Evolutionary conservation across 1,140 invertebrate genomes (phyloP).

Genomic region (Pogonognathellus flavescens): DNA sequence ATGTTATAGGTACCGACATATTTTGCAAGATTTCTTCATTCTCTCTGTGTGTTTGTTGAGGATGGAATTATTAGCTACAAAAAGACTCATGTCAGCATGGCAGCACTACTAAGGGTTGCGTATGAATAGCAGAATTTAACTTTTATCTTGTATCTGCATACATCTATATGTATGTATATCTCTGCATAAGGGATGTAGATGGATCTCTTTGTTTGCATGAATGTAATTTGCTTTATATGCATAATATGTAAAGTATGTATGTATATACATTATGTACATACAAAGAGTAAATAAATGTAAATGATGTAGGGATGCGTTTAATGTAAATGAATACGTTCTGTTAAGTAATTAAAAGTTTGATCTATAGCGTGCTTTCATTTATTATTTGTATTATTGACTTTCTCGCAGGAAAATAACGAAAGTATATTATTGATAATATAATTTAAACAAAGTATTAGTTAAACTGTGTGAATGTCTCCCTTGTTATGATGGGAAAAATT

Average conservation of each 20-base stretch:
- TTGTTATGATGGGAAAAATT: slow-evolving; percentile 46
- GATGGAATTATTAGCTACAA: slow-evolving; percentile 6
- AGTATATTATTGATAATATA: neutral
- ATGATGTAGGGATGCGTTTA: too few species aligned
- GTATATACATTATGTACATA: neutral
- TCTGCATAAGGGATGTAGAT: too few species aligned
- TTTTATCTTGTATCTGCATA: too few species aligned
- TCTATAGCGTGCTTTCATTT: neutral
- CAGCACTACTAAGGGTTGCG: neutral
- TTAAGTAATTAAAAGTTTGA: neutral
- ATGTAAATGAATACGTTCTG: too few species aligned
- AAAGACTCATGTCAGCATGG: too few species aligned
- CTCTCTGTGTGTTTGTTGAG: neutral
- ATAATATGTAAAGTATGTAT: too few species aligned
- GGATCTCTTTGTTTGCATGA: too few species aligned
- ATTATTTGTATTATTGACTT: slow-evolving; percentile 34
- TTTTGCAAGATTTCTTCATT: too few species aligned
- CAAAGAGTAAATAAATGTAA: neutral
- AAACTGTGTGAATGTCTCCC: slow-evolving; percentile 38
- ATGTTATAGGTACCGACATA: too few species aligned
- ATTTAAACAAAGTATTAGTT: slow-evolving; percentile 7
- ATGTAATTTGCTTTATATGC: too few species aligned
- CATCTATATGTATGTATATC: neutral
- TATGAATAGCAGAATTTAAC: too few species aligned
- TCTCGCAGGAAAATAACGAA: slow-evolving; percentile 10